These are phyloP conservation scores for Gonioctena quinquepunctata DNA, from an alignment of 1,140 invertebrate species.

Conservation along the genomic window DNA sequence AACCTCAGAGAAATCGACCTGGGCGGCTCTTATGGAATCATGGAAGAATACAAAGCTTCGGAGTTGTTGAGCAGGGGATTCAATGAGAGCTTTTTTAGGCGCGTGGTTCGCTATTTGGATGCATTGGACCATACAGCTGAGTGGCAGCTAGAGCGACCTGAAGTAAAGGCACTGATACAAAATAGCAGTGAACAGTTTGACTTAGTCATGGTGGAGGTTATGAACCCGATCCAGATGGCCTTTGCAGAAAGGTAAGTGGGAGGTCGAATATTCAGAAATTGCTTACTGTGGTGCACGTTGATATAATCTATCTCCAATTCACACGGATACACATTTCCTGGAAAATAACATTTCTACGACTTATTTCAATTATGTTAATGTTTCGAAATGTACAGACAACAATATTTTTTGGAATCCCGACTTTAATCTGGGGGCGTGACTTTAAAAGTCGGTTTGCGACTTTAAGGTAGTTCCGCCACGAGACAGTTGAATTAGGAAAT, in stretches of 20 bases:
- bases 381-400: no score
- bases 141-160: constrained; percentile 31
- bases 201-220: constrained; percentile 47
- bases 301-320: no score
- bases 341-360: no score
- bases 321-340: no score
- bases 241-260: constrained; percentile 31
- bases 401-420: no score
- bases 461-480: no score
- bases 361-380: no score
- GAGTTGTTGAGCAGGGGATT: constrained; percentile 1
- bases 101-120: not conserved
- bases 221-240: constrained; percentile 37
- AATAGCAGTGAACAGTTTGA: constrained; percentile 49
- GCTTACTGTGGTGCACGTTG: no score
- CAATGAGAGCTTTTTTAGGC: not conserved
- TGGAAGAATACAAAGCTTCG: constrained; percentile 34
- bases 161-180: constrained; percentile 45
- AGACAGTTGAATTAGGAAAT: no score
- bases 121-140: not conserved
- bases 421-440: no score
- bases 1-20: constrained; percentile 43
- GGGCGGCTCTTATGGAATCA: constrained; percentile 32
- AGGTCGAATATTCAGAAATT: no score
- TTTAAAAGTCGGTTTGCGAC: no score